phyloP scores from a whole-genome alignment of 2,113 vertebrate genomes.

The Entosphenus tridentatus region DNA sequence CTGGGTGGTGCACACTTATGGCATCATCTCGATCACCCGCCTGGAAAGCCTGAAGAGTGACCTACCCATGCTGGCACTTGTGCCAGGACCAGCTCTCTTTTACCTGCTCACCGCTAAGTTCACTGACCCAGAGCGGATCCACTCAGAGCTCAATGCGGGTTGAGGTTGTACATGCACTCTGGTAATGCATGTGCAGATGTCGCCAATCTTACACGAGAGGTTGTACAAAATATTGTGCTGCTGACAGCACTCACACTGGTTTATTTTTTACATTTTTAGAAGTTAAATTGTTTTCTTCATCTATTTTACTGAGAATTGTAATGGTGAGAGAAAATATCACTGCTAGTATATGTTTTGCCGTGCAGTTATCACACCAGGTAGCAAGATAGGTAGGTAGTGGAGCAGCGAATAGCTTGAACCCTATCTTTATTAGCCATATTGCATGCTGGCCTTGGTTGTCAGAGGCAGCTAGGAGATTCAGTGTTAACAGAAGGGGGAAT shows the following conservation, averaged over 20 bases:
- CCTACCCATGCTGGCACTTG: conserved; percentile 57
- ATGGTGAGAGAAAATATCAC: not conserved
- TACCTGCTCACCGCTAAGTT: conserved; percentile 76
- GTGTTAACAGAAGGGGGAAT: too few relatives aligned
- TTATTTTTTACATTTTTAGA: not conserved
- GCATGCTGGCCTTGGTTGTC: too few relatives aligned
- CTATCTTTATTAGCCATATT: too few relatives aligned
- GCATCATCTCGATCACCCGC: conserved; percentile 86
- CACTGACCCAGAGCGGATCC: conserved; percentile 72
- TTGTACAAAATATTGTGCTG: conserved; percentile 1
- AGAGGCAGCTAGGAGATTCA: too few relatives aligned
- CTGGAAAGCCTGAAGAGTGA: conserved; percentile 68
- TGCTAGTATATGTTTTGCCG: too few relatives aligned
- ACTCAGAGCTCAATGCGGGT: conserved; percentile 28
- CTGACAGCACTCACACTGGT: not conserved
- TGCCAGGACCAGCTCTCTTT: conserved; percentile 73
- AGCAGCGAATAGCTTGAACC: too few relatives aligned
- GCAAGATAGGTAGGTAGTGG: too few relatives aligned
- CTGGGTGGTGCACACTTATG: conserved; percentile 90
- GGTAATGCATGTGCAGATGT: not conserved
- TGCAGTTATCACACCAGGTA: too few relatives aligned
- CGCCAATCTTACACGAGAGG: not conserved
- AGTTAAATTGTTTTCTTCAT: not conserved
- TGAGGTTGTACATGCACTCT: not conserved
- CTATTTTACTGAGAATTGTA: not conserved